These are phyloP conservation scores for Diacarnus erythraeanus DNA, from an alignment of 37 sponge, comb jelly and placozoan genomes.

Conservation along the genomic window DNA sequence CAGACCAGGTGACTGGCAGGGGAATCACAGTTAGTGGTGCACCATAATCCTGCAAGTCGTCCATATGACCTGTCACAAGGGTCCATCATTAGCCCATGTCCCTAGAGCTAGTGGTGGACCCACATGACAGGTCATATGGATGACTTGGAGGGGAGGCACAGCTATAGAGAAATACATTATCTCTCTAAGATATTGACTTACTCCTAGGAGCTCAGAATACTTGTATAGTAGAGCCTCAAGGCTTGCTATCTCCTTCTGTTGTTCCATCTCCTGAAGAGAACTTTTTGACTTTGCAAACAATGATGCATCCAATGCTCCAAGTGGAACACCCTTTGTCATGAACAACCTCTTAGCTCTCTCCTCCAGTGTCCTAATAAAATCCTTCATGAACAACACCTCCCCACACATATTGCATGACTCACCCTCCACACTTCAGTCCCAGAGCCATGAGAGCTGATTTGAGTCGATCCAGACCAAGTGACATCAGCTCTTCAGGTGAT, in stretches of 20 bases:
- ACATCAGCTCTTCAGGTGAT: slow-evolving; percentile 92
- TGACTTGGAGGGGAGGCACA: too few species aligned
- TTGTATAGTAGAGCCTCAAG: slow-evolving; percentile 89
- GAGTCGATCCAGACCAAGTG: slow-evolving; percentile 93
- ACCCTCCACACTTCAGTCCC: slow-evolving; percentile 98
- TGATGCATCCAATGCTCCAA: slow-evolving; percentile 59
- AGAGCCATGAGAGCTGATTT: slow-evolving; percentile 94
- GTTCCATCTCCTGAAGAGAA: slow-evolving; percentile 15
- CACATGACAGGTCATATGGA: too few species aligned
- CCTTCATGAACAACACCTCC: too few species aligned
- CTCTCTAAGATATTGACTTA: too few species aligned
- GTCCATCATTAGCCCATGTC: too few species aligned
- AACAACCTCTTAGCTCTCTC: slow-evolving; percentile 91
- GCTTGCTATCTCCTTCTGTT: slow-evolving; percentile 75
- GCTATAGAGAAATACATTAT: too few species aligned
- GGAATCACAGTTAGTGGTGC: too few species aligned
- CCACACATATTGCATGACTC: slow-evolving; percentile 8
- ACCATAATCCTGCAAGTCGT: too few species aligned
- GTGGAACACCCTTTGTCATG: slow-evolving; percentile 68
- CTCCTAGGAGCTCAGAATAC: slow-evolving; percentile 80
- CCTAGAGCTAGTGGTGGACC: too few species aligned
- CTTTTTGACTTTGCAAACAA: slow-evolving; percentile 83
- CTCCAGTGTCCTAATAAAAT: slow-evolving; percentile 73
- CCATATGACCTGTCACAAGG: too few species aligned
- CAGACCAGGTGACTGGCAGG: too few species aligned